Evolutionary conservation across 2,888 invertebrate species (phyloP), one percentile per base, ranked within the genome.

Genomic region (Lagria hirta): DNA sequence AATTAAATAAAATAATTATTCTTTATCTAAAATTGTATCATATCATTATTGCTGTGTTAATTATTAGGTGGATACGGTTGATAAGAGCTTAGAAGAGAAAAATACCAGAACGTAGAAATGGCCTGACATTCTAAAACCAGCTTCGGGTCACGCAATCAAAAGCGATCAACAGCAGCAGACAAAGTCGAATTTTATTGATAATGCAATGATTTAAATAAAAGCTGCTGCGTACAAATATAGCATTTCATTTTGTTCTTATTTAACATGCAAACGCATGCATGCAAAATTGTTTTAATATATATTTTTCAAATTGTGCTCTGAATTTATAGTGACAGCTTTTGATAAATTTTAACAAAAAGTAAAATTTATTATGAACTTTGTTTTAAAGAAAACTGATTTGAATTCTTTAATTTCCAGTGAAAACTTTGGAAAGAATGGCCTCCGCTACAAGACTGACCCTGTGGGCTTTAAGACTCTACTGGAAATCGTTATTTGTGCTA

Each of bases 401-500:
- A 8, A 11, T 4, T 33, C 5, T 33, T 45, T 42, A 48, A 43
- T 29, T 64, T 61, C 4, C 58, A 64, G 62, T 62, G 60, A 58
- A 59, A 48, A 49, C 57, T 20, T 50, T 56, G 30, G 61, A 61
- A 32, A 61, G 33, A 22, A 63, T 68, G 61, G 54, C 58, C 3
- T 43, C 49, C 38, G 50, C 48, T 15, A 38, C 50, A 10, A 52
- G 49, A 20, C 49, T 66, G 23, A 14, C 66, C 14, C 32, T 58
- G 12, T 54, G 57, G 34, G 68, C 67, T 33, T 30, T 69, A 4
- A 52, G 52, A 38, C 54, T 84, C 48, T 88, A 88, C 64, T 89
- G 89, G 89, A 83, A 81, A 62, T 81, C 86, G 1, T 57, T 88
- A 0, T 75, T 88, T 38, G 79, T 87, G 16, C 73, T 88, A 14